phyloP scores from a whole-genome alignment of 2,113 vertebrate genomes.

The Alaudala cheleensis region DNA sequence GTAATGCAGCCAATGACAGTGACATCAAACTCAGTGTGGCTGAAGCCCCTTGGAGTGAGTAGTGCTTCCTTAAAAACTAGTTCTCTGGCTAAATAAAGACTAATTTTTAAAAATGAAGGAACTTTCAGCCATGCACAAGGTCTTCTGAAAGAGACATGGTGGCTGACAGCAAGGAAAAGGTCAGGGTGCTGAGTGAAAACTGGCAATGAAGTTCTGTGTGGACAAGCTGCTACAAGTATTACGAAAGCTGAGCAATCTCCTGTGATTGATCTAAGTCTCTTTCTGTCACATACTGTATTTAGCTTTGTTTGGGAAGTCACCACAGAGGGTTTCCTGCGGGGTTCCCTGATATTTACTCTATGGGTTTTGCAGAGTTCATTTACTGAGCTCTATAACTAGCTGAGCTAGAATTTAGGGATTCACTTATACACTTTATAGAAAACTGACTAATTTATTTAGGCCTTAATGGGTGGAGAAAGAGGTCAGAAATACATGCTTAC shows the following conservation, averaged over 20 bases:
- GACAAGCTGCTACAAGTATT: background rate
- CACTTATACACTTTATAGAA: background rate
- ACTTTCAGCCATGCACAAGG: background rate
- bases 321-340: background rate
- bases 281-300: background rate
- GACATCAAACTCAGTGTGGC: background rate
- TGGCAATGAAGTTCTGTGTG: background rate
- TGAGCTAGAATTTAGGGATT: background rate
- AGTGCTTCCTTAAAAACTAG: background rate
- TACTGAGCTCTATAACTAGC: background rate
- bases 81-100: background rate
- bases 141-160: background rate
- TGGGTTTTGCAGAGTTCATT: background rate
- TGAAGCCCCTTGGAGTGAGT: background rate
- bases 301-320: conserved; percentile 3
- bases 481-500: conserved; percentile 38
- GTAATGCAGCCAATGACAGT: background rate
- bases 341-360: background rate
- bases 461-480: background rate
- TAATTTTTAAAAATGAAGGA: background rate
- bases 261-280: background rate
- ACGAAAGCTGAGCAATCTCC: background rate
- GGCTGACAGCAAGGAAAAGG: background rate
- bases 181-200: background rate
- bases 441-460: background rate